Conservation (phyloP, 1,140 invertebrate species). For the Andrena cerasifolii region DNA sequence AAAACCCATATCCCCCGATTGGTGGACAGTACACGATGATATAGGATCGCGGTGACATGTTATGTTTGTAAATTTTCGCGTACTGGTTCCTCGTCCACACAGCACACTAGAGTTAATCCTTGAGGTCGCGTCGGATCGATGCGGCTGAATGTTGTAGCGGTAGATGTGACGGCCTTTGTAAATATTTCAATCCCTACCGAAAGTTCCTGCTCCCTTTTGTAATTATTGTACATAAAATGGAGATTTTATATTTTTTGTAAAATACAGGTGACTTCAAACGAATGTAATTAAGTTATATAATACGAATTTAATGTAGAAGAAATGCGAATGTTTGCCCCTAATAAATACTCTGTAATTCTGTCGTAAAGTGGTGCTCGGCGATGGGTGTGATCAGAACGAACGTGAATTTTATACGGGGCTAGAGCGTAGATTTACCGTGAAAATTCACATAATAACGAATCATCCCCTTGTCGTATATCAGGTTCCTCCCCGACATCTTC, state of each 20-base stretch:
- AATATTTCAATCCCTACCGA: background rate
- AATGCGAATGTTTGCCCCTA: background rate
- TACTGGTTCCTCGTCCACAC: too few species aligned
- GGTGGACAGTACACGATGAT: constrained; percentile 9
- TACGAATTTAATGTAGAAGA: background rate
- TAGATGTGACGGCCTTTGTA: background rate
- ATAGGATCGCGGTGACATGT: background rate
- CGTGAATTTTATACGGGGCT: constrained; percentile 3
- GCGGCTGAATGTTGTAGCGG: background rate
- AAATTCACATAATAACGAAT: constrained; percentile 74
- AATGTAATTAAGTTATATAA: constrained; percentile 41
- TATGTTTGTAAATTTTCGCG: background rate
- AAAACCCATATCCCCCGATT: background rate
- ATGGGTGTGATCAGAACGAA: background rate
- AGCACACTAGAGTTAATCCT: too few species aligned
- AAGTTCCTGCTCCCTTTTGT: constrained; percentile 16
- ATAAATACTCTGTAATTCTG: background rate
- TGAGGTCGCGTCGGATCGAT: background rate
- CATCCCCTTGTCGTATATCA: constrained; percentile 69
- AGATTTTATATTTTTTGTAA: constrained; percentile 52
- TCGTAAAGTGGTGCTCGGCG: background rate
- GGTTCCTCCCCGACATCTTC: constrained; percentile 68
- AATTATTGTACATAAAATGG: constrained; percentile 48
- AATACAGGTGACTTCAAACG: constrained; percentile 17
- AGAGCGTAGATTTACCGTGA: constrained; percentile 33